phyloP scores from a whole-genome alignment of 2,113 vertebrate species.

The Urocolius indicus region DNA sequence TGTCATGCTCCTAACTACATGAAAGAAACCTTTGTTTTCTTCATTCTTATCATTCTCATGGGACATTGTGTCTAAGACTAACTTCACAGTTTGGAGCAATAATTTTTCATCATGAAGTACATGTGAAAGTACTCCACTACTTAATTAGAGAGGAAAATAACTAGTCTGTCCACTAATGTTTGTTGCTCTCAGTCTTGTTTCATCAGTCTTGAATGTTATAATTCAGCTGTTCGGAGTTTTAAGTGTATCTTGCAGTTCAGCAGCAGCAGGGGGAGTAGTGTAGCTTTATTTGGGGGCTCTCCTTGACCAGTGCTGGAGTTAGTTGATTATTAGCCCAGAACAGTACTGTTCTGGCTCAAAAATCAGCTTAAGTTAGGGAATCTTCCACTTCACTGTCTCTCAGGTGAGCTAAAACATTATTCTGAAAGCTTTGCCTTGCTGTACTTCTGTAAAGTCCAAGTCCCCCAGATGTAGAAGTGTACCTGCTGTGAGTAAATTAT shows the following conservation, averaged over 20 bases:
- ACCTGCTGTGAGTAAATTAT: no score
- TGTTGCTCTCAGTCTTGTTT: not conserved
- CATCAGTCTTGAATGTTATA: not conserved
- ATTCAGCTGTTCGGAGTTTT: not conserved
- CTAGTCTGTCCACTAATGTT: not conserved
- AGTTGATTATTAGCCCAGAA: not conserved
- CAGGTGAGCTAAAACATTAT: not conserved
- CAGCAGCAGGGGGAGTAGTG: slow-evolving; percentile 69
- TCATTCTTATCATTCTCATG: not conserved
- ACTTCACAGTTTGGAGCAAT: not conserved
- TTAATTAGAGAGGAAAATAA: not conserved
- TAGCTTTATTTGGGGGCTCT: slow-evolving; percentile 46
- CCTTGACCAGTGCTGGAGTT: not conserved
- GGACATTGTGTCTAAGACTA: not conserved
- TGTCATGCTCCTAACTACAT: not conserved
- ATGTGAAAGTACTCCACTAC: not conserved
- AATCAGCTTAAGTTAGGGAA: not conserved
- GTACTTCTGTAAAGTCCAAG: not conserved
- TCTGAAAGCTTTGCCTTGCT: not conserved
- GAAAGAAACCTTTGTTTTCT: not conserved
- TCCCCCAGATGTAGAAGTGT: not conserved
- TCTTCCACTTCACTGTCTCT: not conserved
- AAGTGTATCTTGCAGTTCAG: not conserved
- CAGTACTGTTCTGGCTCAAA: not conserved
- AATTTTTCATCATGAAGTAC: not conserved